A percentile compares a stretch with the other conserved stretches of the same genome.
Evolutionary conservation across 2,888 invertebrate species (phyloP).

Genomic region (Drosophila helvetica): DNA sequence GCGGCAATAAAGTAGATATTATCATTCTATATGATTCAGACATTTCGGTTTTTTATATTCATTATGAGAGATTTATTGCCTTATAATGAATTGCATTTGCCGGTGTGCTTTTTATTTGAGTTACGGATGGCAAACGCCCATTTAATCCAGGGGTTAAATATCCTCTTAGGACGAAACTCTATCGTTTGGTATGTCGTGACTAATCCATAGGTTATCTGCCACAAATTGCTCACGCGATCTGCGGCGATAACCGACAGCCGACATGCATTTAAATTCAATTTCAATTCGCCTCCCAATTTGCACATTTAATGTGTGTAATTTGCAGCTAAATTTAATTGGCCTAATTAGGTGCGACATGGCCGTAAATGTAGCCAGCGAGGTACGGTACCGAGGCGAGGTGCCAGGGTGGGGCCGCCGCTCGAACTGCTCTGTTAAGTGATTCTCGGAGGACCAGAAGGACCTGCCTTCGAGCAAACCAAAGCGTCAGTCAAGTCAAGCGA

Average conservation of each 20-base stretch:
- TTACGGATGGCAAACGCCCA: neutral
- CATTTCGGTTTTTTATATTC: too few species aligned
- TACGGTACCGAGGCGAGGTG: neutral
- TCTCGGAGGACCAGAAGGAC: conserved; percentile 37
- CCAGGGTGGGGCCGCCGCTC: neutral
- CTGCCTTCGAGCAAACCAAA: conserved; percentile 20
- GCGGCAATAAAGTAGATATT: too few species aligned
- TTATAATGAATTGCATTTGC: neutral
- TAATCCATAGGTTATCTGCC: neutral
- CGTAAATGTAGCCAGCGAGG: conserved; percentile 46
- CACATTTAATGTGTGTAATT: conserved; percentile 45
- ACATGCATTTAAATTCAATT: conserved; percentile 34
- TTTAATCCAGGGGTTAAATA: neutral
- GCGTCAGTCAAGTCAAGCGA: conserved; percentile 34
- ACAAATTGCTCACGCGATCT: neutral
- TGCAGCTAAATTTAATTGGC: conserved; percentile 60
- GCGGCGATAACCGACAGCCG: conserved; percentile 4
- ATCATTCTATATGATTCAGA: too few species aligned
- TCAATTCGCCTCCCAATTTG: conserved; percentile 31
- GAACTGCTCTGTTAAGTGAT: conserved; percentile 48
- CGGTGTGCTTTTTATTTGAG: neutral
- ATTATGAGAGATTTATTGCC: too few species aligned
- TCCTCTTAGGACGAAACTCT: neutral
- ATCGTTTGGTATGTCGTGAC: neutral
- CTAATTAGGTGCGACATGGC: conserved; percentile 65